Percentiles rank a stretch among this genome's conserved stretches.
phyloP scores from a whole-genome alignment of 1,140 invertebrate species.

The Oryzaephilus surinamensis region DNA sequence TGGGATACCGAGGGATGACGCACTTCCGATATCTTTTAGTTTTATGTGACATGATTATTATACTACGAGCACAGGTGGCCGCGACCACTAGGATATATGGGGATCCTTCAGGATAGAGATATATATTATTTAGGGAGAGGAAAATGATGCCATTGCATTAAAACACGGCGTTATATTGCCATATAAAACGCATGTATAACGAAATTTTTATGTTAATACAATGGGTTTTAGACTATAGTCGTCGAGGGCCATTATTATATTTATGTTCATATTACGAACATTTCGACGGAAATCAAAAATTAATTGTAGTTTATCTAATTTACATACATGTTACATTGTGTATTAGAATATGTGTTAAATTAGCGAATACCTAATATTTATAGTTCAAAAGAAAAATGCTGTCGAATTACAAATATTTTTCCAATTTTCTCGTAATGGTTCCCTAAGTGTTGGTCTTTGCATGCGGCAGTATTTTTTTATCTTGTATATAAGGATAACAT shows the following conservation, averaged over 20 bases:
- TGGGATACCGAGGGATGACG: conserved; percentile 14
- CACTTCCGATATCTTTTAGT: conserved; percentile 22
- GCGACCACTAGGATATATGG: conserved; percentile 14
- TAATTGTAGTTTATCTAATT: too few relatives aligned
- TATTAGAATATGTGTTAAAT: too few relatives aligned
- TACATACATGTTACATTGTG: too few relatives aligned
- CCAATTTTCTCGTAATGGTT: conserved; percentile 11
- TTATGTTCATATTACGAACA: too few relatives aligned
- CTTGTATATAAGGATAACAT: too few relatives aligned
- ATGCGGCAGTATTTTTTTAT: conserved; percentile 10
- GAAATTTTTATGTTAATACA: too few relatives aligned
- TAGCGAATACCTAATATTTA: too few relatives aligned
- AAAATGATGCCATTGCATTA: background rate
- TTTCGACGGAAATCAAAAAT: too few relatives aligned
- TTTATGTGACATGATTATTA: conserved; percentile 31
- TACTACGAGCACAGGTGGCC: conserved; percentile 24
- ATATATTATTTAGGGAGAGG: background rate
- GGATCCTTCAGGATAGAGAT: conserved; percentile 12
- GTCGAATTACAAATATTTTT: conserved; percentile 11
- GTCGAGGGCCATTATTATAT: too few relatives aligned
- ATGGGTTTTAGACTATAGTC: too few relatives aligned
- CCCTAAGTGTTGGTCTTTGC: conserved; percentile 12
- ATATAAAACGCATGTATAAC: too few relatives aligned
- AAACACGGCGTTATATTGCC: background rate
- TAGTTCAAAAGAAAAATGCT: too few relatives aligned